phyloP scores from a whole-genome alignment of 2,113 vertebrate genomes.

The Carassius auratus region DNA sequence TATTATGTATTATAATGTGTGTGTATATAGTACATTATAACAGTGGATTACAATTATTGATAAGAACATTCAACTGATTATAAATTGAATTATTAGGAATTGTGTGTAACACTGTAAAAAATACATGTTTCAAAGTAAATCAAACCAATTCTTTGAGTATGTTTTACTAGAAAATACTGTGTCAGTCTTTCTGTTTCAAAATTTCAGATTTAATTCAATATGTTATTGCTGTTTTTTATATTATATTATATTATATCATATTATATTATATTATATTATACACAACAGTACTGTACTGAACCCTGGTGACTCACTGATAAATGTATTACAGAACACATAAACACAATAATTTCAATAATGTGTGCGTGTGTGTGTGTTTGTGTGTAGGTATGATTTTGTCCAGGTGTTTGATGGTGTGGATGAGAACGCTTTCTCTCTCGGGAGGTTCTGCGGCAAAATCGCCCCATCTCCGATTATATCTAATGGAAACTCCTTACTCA shows the following conservation, averaged over 20 bases:
- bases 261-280: neutral
- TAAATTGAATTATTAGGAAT: no score
- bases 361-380: neutral
- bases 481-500: slow-evolving; percentile 80
- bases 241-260: neutral
- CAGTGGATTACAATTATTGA: neutral
- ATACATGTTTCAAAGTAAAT: no score
- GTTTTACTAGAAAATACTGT: no score
- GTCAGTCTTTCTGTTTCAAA: no score
- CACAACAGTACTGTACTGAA: neutral
- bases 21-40: neutral
- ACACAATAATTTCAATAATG: neutral
- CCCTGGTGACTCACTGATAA: neutral
- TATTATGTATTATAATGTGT: neutral
- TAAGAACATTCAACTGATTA: no score
- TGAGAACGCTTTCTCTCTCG: slow-evolving; percentile 75
- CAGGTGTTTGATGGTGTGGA: slow-evolving; percentile 85
- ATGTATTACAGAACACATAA: neutral
- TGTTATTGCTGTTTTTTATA: no score
- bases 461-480: slow-evolving; percentile 84
- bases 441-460: slow-evolving; percentile 89
- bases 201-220: no score
- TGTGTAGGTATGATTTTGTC: slow-evolving; percentile 85
- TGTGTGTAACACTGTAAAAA: no score
- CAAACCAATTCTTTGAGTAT: no score